Evolutionary conservation across 2,113 vertebrate genomes (phyloP), one percentile per base, ranked within the genome.

Genomic region (Mohoua ochrocephala): DNA sequence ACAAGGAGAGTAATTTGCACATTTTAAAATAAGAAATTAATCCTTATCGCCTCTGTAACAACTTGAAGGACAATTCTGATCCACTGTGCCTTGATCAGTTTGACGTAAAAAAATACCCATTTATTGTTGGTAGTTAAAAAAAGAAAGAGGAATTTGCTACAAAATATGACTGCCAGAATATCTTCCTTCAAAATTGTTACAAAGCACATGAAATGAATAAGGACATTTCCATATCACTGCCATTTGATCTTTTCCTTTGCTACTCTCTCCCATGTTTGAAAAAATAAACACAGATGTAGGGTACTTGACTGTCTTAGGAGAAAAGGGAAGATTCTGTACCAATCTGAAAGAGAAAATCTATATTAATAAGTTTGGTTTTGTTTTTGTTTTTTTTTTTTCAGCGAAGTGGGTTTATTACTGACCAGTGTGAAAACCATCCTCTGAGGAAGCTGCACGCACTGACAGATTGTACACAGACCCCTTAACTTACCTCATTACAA

Each of bases 11-110:
- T 70, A 96, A 97, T 97, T 97, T 97, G 95, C 78, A 95, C 79
- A 85, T 97, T 97, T 98, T 96, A 97, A 97, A 97, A 69, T 69
- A 95, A 97, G 83, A 96, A 97, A 97, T 97, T 95, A 97, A 97
- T 97, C 77, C 64, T 97, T 90, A 97, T 91, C 18, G 17, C 60
- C 22, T 68, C 77, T 68, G 24, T 52, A 81, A 63, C 84, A 91
- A 92, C 81, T 93, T 65, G 61, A 97, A 92, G 89, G 89, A 95
- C 8, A 4, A 94, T 63, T 63, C 82, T 95, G 89, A 95, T 88
- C 71, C 90, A 74, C 42, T 28, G 80, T 76, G 77, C 84, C 95
- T 97, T 97, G 84, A 97, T 95, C 82, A 94, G 65, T 49, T 88
- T 94, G 89, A 91, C 11, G 76, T 53, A 70, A 94, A 96, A 95